Evolutionary conservation across 2,888 invertebrate species (phyloP).

Genomic region (Hirtodrosophila confusa): DNA sequence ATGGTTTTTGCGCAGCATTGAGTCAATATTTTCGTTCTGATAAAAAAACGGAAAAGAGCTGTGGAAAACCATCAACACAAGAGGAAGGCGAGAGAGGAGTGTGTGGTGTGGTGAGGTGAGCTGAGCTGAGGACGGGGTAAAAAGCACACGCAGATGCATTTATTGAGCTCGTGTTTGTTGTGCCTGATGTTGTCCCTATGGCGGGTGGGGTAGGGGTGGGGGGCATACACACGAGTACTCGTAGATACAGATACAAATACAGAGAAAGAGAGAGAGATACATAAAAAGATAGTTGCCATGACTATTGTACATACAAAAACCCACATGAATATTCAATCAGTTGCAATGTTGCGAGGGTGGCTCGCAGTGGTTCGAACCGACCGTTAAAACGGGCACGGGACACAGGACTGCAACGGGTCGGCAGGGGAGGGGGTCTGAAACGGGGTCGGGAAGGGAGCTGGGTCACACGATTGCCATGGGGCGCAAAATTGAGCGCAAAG

Average conservation of each 20-base stretch:
- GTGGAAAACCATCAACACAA: constrained; percentile 7
- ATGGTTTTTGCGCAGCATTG: constrained; percentile 27
- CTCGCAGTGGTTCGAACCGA: constrained; percentile 29
- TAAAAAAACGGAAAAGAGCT: constrained; percentile 35
- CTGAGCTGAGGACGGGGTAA: constrained; percentile 29
- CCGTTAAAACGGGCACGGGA: constrained; percentile 47
- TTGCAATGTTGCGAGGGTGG: constrained; percentile 46
- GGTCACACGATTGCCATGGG: constrained; percentile 36
- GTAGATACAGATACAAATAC: constrained; percentile 22
- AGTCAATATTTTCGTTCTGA: constrained; percentile 63
- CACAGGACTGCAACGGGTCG: neutral
- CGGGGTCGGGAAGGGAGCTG: constrained; percentile 1
- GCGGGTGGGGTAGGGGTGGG: constrained; percentile 1
- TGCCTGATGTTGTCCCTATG: neutral
- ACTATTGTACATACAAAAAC: constrained; percentile 47
- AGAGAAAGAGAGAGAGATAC: constrained; percentile 1
- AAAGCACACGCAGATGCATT: constrained; percentile 73
- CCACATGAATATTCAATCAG: constrained; percentile 60
- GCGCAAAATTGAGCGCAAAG: constrained; percentile 43
- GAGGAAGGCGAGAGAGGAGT: constrained; percentile 1
- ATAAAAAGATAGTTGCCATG: constrained; percentile 72
- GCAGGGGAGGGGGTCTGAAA: neutral
- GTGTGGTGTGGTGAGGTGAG: neutral
- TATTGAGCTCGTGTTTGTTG: constrained; percentile 58
- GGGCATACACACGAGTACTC: constrained; percentile 25